Conservation (phyloP, 2,113 vertebrate species). For the Scatophagus argus region DNA sequence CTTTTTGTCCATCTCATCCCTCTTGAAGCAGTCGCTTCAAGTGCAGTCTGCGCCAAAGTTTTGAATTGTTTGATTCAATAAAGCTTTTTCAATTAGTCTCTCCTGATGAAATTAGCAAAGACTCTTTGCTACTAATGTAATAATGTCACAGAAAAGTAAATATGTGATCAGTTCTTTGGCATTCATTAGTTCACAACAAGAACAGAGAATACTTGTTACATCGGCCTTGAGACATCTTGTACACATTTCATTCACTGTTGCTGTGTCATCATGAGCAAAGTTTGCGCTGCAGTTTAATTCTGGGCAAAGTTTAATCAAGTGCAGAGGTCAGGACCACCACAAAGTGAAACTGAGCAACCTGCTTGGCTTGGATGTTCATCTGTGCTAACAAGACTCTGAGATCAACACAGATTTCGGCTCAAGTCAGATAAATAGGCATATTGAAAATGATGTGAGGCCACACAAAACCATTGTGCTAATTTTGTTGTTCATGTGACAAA, state of each 20-base stretch:
- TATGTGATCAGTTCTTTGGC: constrained; percentile 1
- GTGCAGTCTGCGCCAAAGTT: constrained; percentile 1
- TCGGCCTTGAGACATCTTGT: constrained; percentile 46
- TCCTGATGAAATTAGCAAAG: constrained; percentile 13
- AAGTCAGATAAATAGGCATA: not conserved
- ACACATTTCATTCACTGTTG: constrained; percentile 24
- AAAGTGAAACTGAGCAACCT: constrained; percentile 1
- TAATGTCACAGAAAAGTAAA: constrained; percentile 33
- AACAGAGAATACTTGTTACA: constrained; percentile 1
- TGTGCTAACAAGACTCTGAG: constrained; percentile 26
- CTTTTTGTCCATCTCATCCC: not conserved
- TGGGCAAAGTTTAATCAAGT: constrained; percentile 61
- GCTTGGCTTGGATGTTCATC: constrained; percentile 24
- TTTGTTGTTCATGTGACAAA: too few species aligned
- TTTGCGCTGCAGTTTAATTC: constrained; percentile 40
- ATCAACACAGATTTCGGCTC: not conserved
- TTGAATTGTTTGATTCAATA: constrained; percentile 8
- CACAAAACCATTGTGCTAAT: not conserved
- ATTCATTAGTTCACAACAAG: constrained; percentile 16
- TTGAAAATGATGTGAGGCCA: not conserved
- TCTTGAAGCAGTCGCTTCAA: not conserved
- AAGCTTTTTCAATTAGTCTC: constrained; percentile 2
- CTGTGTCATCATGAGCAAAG: constrained; percentile 33
- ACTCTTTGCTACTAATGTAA: not conserved
- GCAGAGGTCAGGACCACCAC: constrained; percentile 13